phyloP scores from a whole-genome alignment of 2,113 vertebrate genomes.

The Perognathus longimembris region DNA sequence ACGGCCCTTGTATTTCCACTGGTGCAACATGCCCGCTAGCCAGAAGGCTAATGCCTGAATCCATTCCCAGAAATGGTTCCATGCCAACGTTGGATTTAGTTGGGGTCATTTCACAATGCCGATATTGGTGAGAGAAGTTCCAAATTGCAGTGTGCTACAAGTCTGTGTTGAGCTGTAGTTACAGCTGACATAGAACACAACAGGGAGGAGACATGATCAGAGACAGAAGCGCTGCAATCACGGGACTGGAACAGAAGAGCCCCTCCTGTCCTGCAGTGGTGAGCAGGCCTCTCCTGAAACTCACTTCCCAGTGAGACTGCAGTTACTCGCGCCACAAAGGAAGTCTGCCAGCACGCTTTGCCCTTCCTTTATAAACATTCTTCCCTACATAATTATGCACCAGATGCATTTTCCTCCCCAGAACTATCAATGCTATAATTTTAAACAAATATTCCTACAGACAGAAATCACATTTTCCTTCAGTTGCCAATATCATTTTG shows the following conservation, averaged over 20 bases:
- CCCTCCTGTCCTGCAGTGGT: too few species aligned
- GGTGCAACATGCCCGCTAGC: not conserved
- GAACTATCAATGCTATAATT: not conserved
- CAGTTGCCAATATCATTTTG: not conserved
- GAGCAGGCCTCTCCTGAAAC: not conserved
- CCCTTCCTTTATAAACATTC: slow-evolving; percentile 23
- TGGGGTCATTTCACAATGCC: not conserved
- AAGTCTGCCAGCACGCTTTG: not conserved
- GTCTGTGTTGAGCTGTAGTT: not conserved
- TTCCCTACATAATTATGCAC: slow-evolving; percentile 8
- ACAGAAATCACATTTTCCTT: slow-evolving; percentile 1
- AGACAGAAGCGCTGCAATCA: not conserved
- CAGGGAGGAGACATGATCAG: not conserved
- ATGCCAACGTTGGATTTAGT: not conserved
- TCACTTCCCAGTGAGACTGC: not conserved
- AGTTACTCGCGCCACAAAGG: not conserved
- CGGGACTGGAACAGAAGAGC: not conserved
- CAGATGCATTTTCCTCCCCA: not conserved
- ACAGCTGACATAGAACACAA: not conserved
- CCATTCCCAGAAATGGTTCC: not conserved
- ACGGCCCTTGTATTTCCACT: not conserved
- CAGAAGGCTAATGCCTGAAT: not conserved
- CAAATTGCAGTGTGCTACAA: not conserved
- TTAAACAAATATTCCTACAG: not conserved
- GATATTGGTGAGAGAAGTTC: not conserved